Evolutionary conservation across 2,888 invertebrate genomes (phyloP), one percentile per base, ranked within the genome.

Genomic region (Ophion ellenae): DNA sequence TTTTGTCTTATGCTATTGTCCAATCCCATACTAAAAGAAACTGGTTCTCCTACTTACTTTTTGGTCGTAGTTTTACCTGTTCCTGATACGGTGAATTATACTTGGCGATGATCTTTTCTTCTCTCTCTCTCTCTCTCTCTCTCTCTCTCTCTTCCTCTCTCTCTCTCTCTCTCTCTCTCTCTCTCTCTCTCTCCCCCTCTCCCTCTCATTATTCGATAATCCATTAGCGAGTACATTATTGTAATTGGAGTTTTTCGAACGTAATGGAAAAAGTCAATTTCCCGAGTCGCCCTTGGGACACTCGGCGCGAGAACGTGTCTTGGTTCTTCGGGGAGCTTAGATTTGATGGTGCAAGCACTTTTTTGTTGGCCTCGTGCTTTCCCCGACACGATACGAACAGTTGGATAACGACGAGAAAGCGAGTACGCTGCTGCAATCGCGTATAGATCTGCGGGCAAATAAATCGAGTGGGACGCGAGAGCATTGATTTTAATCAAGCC

Each of bases 201-300:
- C 14, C 9, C 7, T 47, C 14, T 47, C 47, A 14, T 10, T 71
- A 57, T 57, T 71, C 57, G 57, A 32, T 32, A 17, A 36, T 59
- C 59, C 57, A 73, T 59, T 53, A 73, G 71, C 32, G 20, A 57
- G 53, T 63, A 69, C 47, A 47, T 47, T 47, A 47, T 69, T 47
- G 47, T 24, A 36, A 69, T 69, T 24, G 24, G 14, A 69, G 69
- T 69, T 45, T 69, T 69, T 69, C 20, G 47, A 69, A 69, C 28
- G 69, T 69, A 69, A 69, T 69, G 20, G 69, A 69, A 69, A 69
- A 69, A 69, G 69, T 69, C 45, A 47, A 57, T 73, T 53, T 53
- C 14, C 36, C 17, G 47, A 53, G 57, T 57, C 57, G 57, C 57
- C 63, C 47, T 11, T 14, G 71, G 57, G 57, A 36, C 24, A 47